phyloP scores from a whole-genome alignment of 2,797 vertebrate genomes.

The Knipowitschia caucasica region DNA sequence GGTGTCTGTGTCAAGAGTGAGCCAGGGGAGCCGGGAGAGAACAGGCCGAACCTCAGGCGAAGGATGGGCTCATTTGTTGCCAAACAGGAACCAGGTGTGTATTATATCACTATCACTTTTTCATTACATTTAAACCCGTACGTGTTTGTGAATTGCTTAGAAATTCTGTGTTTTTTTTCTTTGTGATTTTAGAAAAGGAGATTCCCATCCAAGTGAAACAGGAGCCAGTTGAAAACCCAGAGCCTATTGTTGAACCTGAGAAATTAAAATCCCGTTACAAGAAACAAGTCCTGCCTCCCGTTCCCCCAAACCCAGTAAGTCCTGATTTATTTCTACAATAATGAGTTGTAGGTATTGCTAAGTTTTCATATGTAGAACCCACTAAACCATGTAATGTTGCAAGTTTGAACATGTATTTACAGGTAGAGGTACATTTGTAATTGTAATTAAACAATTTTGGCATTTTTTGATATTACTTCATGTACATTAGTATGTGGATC shows the following conservation, averaged over 20 bases:
- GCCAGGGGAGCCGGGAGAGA: constrained; percentile 77
- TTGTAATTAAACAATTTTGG: too few relatives aligned
- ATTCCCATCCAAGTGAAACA: constrained; percentile 75
- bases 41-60: constrained; percentile 85
- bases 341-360: too few relatives aligned
- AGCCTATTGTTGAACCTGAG: constrained; percentile 78
- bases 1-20: constrained; percentile 80
- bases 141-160: background rate
- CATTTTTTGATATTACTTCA: too few relatives aligned
- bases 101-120: background rate
- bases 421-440: too few relatives aligned
- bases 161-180: background rate
- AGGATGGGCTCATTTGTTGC: constrained; percentile 89
- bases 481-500: too few relatives aligned
- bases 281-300: constrained; percentile 70
- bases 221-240: constrained; percentile 79
- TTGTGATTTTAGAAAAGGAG: constrained; percentile 77
- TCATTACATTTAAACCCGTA: background rate
- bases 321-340: background rate
- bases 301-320: constrained; percentile 80
- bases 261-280: constrained; percentile 84
- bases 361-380: too few relatives aligned
- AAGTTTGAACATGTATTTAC: too few relatives aligned
- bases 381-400: too few relatives aligned
- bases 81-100: constrained; percentile 84